phyloP scores from a whole-genome alignment of 2,113 vertebrate genomes.

The Tragelaphus imberbis region DNA sequence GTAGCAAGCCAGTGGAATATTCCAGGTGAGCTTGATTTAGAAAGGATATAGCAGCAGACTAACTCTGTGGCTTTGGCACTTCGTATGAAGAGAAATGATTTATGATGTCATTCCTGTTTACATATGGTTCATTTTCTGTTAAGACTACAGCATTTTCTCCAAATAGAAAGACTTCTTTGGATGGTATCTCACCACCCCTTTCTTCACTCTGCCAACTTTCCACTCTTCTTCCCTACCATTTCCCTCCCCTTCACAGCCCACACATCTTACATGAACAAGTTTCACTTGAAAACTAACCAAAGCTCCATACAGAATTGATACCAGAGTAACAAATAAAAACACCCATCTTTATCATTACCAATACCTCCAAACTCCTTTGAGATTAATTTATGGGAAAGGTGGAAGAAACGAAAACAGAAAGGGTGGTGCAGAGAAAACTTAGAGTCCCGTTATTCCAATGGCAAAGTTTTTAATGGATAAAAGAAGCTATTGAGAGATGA shows the following conservation, averaged over 20 bases:
- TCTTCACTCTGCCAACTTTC: not conserved
- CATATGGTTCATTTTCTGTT: slow-evolving; percentile 48
- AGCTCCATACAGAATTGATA: not conserved
- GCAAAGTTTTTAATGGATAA: not conserved
- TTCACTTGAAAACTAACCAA: not conserved
- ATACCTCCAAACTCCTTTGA: not conserved
- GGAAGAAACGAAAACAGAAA: not conserved
- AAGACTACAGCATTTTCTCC: not conserved
- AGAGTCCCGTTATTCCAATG: not conserved
- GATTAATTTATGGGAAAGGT: not conserved
- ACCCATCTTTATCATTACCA: not conserved
- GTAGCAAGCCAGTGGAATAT: slow-evolving; percentile 2
- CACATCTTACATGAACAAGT: not conserved
- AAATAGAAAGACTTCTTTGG: not conserved
- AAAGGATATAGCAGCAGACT: slow-evolving; percentile 27
- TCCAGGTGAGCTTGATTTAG: slow-evolving; percentile 51
- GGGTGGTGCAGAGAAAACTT: not conserved
- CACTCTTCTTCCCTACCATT: not conserved
- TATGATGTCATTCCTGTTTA: slow-evolving; percentile 36
- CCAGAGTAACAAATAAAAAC: not conserved
- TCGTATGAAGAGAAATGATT: slow-evolving; percentile 41
- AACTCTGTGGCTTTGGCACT: slow-evolving; percentile 18
- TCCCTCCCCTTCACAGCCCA: not conserved
- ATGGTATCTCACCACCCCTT: not conserved
- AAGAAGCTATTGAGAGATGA: not conserved